These are phyloP conservation scores for Odontocolon sp. DNA, from an alignment of 2,888 invertebrate genomes.

Conservation along the genomic window DNA sequence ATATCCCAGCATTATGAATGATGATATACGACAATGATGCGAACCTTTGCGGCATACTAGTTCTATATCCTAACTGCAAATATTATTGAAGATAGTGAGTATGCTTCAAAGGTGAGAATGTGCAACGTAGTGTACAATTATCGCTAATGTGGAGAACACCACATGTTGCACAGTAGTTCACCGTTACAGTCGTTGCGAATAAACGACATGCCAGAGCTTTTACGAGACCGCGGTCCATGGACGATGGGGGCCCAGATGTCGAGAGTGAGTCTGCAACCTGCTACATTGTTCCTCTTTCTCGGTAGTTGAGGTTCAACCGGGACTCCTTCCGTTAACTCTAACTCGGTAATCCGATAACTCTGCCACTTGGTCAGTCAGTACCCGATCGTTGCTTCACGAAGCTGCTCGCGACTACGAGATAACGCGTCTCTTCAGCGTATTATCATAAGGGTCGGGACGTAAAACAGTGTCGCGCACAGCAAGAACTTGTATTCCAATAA, in stretches of 20 bases:
- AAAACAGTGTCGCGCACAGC: not conserved
- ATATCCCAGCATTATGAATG: no score
- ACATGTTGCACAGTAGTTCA: no score
- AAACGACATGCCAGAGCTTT: no score
- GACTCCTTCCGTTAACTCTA: conserved; percentile 51
- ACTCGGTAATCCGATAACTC: conserved; percentile 62
- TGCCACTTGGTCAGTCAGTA: conserved; percentile 65
- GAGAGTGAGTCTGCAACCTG: conserved; percentile 54
- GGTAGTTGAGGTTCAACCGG: conserved; percentile 40
- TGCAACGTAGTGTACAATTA: no score
- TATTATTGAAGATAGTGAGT: no score
- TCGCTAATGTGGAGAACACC: no score
- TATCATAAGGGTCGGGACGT: not conserved
- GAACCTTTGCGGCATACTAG: no score
- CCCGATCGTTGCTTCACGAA: conserved; percentile 55
- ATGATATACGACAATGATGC: no score
- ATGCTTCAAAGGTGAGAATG: no score
- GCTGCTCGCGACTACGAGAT: not conserved
- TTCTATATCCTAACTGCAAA: no score
- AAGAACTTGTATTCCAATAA: not conserved
- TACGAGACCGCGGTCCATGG: not conserved
- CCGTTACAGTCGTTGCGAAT: no score
- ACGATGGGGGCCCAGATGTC: not conserved
- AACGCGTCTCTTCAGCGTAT: no score
- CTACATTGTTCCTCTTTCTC: conserved; percentile 29